These are phyloP conservation scores for Leistus spinibarbis DNA, from an alignment of 2,888 invertebrate genomes.

Conservation along the genomic window DNA sequence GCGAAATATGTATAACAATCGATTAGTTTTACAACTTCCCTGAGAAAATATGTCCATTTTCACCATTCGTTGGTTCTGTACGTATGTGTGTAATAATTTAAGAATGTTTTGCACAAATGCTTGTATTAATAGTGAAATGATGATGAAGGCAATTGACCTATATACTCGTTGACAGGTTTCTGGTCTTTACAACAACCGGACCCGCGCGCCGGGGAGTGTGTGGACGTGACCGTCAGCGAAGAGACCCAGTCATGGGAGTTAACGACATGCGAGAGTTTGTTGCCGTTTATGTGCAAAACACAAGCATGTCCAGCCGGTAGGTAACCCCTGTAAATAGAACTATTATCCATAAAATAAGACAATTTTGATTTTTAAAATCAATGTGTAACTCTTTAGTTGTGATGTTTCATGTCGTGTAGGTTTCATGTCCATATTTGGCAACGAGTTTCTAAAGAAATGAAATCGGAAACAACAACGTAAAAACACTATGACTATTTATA, in stretches of 20 bases:
- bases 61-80: too few species aligned
- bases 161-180: constrained; percentile 65
- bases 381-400: not conserved
- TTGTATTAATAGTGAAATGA: not conserved
- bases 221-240: constrained; percentile 74
- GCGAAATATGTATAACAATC: not conserved
- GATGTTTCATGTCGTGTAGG: not conserved
- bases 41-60: not conserved
- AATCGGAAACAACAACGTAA: constrained; percentile 8
- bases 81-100: not conserved
- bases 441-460: constrained; percentile 31
- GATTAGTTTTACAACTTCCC: not conserved
- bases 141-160: constrained; percentile 7
- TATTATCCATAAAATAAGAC: not conserved
- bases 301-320: constrained; percentile 86
- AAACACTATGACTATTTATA: constrained; percentile 8
- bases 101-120: not conserved
- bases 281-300: constrained; percentile 93
- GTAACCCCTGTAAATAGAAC: constrained; percentile 31
- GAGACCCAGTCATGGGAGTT: constrained; percentile 90
- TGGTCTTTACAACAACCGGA: constrained; percentile 92
- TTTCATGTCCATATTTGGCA: constrained; percentile 15
- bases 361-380: too few species aligned
- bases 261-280: constrained; percentile 90
- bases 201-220: constrained; percentile 87